Evolutionary conservation across 2,113 vertebrate species (phyloP), one percentile per base, ranked within the genome.

Genomic region (Grantiella picta): DNA sequence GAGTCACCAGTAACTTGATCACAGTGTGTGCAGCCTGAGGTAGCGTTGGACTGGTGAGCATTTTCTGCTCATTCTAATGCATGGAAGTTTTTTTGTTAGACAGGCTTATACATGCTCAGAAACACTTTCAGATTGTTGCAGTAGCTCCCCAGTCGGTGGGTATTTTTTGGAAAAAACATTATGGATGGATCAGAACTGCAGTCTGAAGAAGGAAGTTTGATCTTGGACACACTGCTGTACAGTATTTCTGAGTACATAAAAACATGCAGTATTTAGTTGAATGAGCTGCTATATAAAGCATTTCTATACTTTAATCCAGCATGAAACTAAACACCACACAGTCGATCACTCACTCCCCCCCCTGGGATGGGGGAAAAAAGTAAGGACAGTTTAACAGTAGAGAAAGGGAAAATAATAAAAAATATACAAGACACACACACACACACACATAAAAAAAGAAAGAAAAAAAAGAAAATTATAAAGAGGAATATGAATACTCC

Each of bases 21-120:
- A 2, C 59, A 28, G 15, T 3, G 9, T 4, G 20, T 2, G 17
- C 66, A 45, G 24, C 60, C 42, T 10, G 4, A 53, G 63, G 69
- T 15, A 28, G 38, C 0, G 0, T 2, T 42, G 86, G 29, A 27
- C 47, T 24, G 49, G 17, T 29, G 27, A 11, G 56, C 5, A 0
- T 17, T 59, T 66, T 77, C 35, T 15, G 40, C 33, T 54, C 45
- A 5, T 12, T 52, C 75, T 28, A n/a, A 31, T 15, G 3, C 0
- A 10, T 4, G 2, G 1, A 50, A 27, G 18, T 5, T 35, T 35
- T 38, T 45, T 35, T 29, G 10, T 38, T 25, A 38, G 5, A 40
- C 6, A 0, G 5, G 44, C 27, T 29, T 1, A 0, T 15, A 9
- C 19, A 5, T 4, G 25, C 28, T 73, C 18, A 65, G 36, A 65